These are phyloP conservation scores for Drosophila funebris DNA, from an alignment of 1,140 invertebrate genomes.

Conservation along the genomic window DNA sequence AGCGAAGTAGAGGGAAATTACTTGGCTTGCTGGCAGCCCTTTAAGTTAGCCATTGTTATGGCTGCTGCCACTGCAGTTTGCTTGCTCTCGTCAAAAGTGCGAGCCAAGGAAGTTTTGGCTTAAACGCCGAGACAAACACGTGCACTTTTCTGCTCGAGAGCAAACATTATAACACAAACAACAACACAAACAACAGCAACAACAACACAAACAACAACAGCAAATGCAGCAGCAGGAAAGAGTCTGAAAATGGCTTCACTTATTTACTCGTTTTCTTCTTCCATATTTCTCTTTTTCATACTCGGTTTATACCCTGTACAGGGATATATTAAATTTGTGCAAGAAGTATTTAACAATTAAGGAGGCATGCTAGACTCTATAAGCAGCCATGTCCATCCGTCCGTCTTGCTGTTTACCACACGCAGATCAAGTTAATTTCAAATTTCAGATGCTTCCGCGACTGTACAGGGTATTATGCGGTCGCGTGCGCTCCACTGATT, in stretches of 20 bases:
- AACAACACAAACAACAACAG: constrained; percentile 11
- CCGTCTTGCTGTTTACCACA: too few species aligned
- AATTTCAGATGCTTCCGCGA: too few species aligned
- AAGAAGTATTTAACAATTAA: too few species aligned
- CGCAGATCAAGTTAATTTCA: too few species aligned
- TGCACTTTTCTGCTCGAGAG: background rate
- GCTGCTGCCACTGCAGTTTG: constrained; percentile 11
- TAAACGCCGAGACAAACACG: constrained; percentile 51
- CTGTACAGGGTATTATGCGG: too few species aligned
- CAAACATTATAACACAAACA: too few species aligned
- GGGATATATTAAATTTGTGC: too few species aligned
- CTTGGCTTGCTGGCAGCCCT: constrained; percentile 35
- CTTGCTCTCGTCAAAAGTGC: constrained; percentile 32
- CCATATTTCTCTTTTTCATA: too few species aligned
- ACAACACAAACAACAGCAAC: background rate
- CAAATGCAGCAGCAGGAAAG: background rate
- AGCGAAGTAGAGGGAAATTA: constrained; percentile 1
- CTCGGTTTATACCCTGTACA: too few species aligned
- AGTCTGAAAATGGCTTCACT: constrained; percentile 24
- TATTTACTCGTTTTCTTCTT: background rate
- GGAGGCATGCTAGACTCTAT: too few species aligned
- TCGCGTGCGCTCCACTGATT: too few species aligned
- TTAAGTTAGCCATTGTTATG: constrained; percentile 48
- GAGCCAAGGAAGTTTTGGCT: constrained; percentile 38
- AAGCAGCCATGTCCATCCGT: too few species aligned